phyloP scores from a whole-genome alignment of 2,113 vertebrate genomes.

The Gavia stellata region DNA sequence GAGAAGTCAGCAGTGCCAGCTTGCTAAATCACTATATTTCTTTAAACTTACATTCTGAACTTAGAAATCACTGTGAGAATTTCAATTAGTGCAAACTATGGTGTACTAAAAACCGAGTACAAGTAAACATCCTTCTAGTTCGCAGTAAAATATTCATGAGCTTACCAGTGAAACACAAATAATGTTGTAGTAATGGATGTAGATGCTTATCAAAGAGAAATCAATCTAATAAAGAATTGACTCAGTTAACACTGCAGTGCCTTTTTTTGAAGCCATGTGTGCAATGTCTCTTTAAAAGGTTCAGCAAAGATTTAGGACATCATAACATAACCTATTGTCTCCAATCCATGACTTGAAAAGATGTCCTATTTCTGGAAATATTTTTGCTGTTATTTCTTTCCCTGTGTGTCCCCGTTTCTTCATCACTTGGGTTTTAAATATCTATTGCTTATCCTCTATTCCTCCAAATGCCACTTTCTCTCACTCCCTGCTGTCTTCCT shows the following conservation, averaged over 20 bases:
- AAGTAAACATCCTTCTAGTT: neutral
- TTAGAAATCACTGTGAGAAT: neutral
- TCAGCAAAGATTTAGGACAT: neutral
- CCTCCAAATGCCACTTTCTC: neutral
- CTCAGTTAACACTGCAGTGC: neutral
- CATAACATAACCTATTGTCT: neutral
- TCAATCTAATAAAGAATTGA: neutral
- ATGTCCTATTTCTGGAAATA: neutral
- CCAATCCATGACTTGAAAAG: neutral
- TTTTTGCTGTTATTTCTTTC: slow-evolving; percentile 9
- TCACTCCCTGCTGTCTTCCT: slow-evolving; percentile 16
- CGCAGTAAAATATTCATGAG: neutral
- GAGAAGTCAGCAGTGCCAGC: neutral
- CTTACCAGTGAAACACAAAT: neutral
- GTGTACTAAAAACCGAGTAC: neutral
- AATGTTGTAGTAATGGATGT: neutral
- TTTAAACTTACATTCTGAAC: neutral
- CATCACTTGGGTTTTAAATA: slow-evolving; percentile 20
- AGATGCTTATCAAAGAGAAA: neutral
- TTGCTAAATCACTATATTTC: neutral
- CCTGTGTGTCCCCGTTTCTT: neutral
- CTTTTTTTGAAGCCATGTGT: neutral
- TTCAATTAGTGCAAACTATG: neutral
- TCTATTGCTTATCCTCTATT: slow-evolving; percentile 3
- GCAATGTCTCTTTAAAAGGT: neutral